Conservation (phyloP, 2,888 invertebrate genomes). For the Dolomedes plantarius region DNA sequence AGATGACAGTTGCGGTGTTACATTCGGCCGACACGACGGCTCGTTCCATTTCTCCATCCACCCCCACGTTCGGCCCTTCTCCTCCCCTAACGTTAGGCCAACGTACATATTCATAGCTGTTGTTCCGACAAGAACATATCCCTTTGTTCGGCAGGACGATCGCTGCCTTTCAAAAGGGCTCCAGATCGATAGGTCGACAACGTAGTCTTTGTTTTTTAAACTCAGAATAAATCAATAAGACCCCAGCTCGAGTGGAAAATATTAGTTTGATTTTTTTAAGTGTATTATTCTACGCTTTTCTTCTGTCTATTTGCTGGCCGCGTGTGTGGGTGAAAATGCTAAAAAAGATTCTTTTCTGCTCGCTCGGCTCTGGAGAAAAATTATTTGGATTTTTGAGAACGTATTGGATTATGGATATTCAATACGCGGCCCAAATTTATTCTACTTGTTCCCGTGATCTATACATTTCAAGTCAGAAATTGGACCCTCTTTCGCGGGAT, state of each 20-base stretch:
- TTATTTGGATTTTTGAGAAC: constrained; percentile 68
- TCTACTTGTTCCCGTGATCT: constrained; percentile 34
- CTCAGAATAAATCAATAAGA: constrained; percentile 56
- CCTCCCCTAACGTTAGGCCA: neutral
- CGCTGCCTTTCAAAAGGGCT: constrained; percentile 37
- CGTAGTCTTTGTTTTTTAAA: constrained; percentile 58
- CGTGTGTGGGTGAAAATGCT: neutral
- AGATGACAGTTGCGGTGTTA: constrained; percentile 69
- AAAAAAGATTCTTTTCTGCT: constrained; percentile 25
- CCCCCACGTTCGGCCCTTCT: neutral
- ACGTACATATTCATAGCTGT: constrained; percentile 67
- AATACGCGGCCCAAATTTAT: constrained; percentile 66
- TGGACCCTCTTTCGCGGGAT: constrained; percentile 18
- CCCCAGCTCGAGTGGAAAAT: constrained; percentile 52
- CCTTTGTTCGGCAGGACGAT: constrained; percentile 49
- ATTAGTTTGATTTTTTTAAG: constrained; percentile 37
- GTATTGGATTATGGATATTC: constrained; percentile 71
- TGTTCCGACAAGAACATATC: constrained; percentile 58
- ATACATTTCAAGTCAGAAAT: constrained; percentile 18
- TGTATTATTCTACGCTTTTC: constrained; percentile 12
- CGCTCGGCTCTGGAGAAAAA: constrained; percentile 47
- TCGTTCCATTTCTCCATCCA: constrained; percentile 12
- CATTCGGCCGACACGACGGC: constrained; percentile 49
- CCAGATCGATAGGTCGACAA: constrained; percentile 48
- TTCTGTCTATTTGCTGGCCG: neutral